A percentile compares a stretch with the other conserved stretches of the same genome.
Evolutionary conservation across 2,888 invertebrate genomes (phyloP).

Genomic region (Pammene aurita): DNA sequence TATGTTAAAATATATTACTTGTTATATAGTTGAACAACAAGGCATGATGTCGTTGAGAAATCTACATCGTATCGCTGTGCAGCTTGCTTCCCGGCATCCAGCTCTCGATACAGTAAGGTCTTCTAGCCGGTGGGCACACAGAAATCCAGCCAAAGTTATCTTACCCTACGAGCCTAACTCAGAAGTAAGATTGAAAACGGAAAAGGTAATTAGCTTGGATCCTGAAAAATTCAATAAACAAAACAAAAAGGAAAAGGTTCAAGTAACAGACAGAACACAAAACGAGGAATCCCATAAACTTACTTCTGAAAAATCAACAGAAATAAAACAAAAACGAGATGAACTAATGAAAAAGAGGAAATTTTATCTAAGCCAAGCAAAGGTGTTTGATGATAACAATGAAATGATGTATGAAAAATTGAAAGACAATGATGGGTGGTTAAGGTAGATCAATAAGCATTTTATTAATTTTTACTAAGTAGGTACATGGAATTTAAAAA

Average conservation of each 20-base stretch:
- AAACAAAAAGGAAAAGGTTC: constrained; percentile 33
- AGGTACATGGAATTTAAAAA: too few relatives aligned
- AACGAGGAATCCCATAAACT: constrained; percentile 34
- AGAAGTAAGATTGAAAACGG: constrained; percentile 64
- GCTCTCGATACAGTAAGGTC: constrained; percentile 54
- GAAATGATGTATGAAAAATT: constrained; percentile 85
- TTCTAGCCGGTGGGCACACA: constrained; percentile 78
- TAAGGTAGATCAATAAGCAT: too few relatives aligned
- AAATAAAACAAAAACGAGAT: constrained; percentile 62
- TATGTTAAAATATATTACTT: background rate
- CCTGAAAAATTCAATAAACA: constrained; percentile 53
- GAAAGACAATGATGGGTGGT: constrained; percentile 83
- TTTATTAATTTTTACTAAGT: too few relatives aligned
- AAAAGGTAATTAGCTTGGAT: constrained; percentile 69
- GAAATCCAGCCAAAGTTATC: constrained; percentile 78
- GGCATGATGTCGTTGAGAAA: constrained; percentile 49
- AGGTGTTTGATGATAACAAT: constrained; percentile 80
- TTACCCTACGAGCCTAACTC: constrained; percentile 72
- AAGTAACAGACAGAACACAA: background rate
- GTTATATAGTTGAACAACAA: background rate
- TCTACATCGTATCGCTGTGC: constrained; percentile 49
- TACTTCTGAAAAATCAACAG: constrained; percentile 51
- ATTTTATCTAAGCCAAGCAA: constrained; percentile 67
- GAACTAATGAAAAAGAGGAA: constrained; percentile 62
- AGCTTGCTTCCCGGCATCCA: constrained; percentile 47